Evolutionary conservation across 2,797 vertebrate genomes (phyloP), one percentile per base, ranked within the genome.

Genomic region (Lacerta viridis): DNA sequence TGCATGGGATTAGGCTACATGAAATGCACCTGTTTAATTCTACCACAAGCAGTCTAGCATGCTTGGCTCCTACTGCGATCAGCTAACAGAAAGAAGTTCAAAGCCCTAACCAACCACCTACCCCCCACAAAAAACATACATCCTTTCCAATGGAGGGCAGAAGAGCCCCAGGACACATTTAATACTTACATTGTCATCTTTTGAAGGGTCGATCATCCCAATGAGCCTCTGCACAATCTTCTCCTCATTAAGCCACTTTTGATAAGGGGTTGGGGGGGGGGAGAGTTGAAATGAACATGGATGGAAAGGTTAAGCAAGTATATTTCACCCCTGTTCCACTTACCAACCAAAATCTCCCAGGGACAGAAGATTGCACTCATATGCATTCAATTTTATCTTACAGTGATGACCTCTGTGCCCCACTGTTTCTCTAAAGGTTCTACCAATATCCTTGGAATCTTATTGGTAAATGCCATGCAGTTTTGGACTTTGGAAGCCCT

Each of bases 191-290:
- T 92, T 96, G 89, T 97, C 97, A 27, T 97, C 96, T 75, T 95
- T 96, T 0, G 94, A 96, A 0, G 96, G 94, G 88, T 97, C 96
- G 88, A 97, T 97, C 95, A 97, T 96, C 66, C 95, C 96, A 2
- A 97, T 95, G 10, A 97, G 95, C 36, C 96, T 93, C 92, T 97
- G 96, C 36, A 97, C 91, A 2, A 97, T 96, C 92, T 96, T 97
- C 91, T 97, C 96, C 88, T 97, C 96, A 0, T 97, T 97, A 74
- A 97, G 96, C 97, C 97, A 97, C 97, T 97, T 89, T 9, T 27
- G 33, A 39, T 78, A 13, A 76, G 15, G 39, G 36, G 33, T n/a
- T 88, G 3, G 13, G 50, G 11, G 29, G 29, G 50, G 7, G 17
- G 39, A 39, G 7, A 1, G 10, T 8, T 83, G 20, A 84, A n/a